phyloP scores from a whole-genome alignment of 2,113 vertebrate genomes.

The Theropithecus gelada region DNA sequence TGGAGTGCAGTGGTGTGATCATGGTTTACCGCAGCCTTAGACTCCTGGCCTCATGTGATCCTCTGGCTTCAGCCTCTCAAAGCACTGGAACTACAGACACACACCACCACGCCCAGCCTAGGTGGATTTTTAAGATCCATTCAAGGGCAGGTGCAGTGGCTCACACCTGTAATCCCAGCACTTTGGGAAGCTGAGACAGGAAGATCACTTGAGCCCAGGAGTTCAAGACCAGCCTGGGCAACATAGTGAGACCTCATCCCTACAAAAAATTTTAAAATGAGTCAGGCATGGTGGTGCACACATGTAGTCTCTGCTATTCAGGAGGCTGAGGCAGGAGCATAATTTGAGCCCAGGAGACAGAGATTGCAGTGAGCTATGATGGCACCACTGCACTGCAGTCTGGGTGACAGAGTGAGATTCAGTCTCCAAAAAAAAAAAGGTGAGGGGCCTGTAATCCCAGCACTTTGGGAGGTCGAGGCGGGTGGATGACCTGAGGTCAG shows the following conservation, averaged over 20 bases:
- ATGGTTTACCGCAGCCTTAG: too few species aligned
- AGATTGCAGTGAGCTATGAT: neutral
- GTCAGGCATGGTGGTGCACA: neutral
- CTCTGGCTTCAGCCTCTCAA: too few species aligned
- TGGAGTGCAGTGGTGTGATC: too few species aligned
- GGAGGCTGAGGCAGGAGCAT: neutral
- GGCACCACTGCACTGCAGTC: neutral
- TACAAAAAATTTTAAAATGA: neutral
- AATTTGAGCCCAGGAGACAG: neutral
- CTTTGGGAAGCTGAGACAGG: neutral
- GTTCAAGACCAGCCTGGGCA: neutral
- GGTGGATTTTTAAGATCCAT: too few species aligned
- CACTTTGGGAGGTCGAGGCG: too few species aligned
- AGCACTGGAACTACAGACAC: too few species aligned
- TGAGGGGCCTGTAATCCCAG: too few species aligned
- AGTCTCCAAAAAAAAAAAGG: neutral
- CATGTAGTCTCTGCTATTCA: neutral
- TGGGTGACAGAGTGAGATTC: neutral
- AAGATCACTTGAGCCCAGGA: neutral
- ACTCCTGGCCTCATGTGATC: too few species aligned
- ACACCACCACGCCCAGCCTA: too few species aligned
- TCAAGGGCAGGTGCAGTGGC: too few species aligned
- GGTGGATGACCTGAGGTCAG: too few species aligned
- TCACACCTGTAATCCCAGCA: neutral
- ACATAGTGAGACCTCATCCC: neutral